phyloP scores from a whole-genome alignment of 2,888 invertebrate genomes.

The Tenthredo livida region DNA sequence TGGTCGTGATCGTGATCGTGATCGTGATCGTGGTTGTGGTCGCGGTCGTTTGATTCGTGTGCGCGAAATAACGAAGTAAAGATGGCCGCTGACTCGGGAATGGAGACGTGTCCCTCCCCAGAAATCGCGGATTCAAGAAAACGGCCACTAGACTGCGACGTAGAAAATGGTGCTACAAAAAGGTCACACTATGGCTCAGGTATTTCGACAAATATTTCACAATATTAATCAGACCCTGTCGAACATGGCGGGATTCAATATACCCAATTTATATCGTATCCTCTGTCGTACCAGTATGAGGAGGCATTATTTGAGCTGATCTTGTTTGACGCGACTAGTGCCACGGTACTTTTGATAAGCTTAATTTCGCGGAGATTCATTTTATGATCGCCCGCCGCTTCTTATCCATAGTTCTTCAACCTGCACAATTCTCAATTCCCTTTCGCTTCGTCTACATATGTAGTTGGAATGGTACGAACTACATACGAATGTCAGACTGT shows the following conservation, averaged over 20 bases:
- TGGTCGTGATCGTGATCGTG: constrained; percentile 54
- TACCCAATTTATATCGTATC: constrained; percentile 9
- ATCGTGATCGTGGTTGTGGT: constrained; percentile 59
- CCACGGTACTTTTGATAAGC: constrained; percentile 35
- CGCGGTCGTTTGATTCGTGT: constrained; percentile 56
- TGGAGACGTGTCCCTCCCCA: constrained; percentile 96
- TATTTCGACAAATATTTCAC: constrained; percentile 75
- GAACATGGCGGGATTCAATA: neutral
- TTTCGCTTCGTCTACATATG: constrained; percentile 16
- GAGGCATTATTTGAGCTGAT: constrained; percentile 38
- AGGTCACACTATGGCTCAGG: constrained; percentile 95
- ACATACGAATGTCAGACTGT: constrained; percentile 30
- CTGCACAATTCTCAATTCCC: neutral
- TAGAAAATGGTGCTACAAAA: constrained; percentile 93
- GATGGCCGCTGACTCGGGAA: constrained; percentile 96
- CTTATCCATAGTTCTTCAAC: neutral
- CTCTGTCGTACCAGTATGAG: constrained; percentile 18
- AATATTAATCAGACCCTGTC: constrained; percentile 48
- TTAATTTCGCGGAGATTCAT: neutral
- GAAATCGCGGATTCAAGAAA: constrained; percentile 95
- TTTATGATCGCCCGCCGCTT: neutral
- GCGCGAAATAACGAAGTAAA: constrained; percentile 77
- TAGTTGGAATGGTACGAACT: constrained; percentile 17
- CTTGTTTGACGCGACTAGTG: constrained; percentile 23
- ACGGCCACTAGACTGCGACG: constrained; percentile 92